A percentile compares a stretch with the other conserved stretches of the same genome.
phyloP scores from a whole-genome alignment of 2,888 invertebrate species.

The Ophion slaviceki region DNA sequence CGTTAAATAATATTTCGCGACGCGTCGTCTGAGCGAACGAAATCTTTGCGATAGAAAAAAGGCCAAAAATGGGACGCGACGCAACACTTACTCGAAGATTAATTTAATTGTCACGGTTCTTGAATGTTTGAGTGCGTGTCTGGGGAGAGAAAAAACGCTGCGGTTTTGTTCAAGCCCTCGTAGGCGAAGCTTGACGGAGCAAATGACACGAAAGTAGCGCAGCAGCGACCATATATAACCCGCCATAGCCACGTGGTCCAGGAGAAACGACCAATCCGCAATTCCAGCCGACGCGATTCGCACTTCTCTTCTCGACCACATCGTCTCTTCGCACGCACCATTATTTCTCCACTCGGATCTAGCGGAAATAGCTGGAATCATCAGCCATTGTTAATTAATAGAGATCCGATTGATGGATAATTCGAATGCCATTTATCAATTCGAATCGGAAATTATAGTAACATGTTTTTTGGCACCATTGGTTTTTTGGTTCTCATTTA shows the following conservation, averaged over 20 bases:
- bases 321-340: neutral
- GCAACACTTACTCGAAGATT: neutral
- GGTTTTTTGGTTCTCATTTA: no score
- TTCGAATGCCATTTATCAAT: neutral
- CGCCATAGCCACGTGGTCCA: slow-evolving; percentile 63
- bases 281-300: slow-evolving; percentile 39
- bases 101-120: neutral
- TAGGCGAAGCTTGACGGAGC: slow-evolving; percentile 59
- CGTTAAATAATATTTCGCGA: neutral
- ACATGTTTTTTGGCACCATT: neutral
- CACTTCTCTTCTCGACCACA: neutral
- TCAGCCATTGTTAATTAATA: neutral
- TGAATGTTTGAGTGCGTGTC: neutral
- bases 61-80: neutral
- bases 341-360: neutral
- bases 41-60: neutral
- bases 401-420: neutral
- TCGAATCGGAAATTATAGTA: neutral
- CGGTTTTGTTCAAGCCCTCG: slow-evolving; percentile 34
- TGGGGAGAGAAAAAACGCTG: slow-evolving; percentile 4
- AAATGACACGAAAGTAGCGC: slow-evolving; percentile 58
- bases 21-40: neutral
- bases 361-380: neutral
- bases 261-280: slow-evolving; percentile 58
- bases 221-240: slow-evolving; percentile 61